These are phyloP conservation scores for Cerastoderma edule DNA, from an alignment of 2,888 invertebrate genomes.

Conservation along the genomic window DNA sequence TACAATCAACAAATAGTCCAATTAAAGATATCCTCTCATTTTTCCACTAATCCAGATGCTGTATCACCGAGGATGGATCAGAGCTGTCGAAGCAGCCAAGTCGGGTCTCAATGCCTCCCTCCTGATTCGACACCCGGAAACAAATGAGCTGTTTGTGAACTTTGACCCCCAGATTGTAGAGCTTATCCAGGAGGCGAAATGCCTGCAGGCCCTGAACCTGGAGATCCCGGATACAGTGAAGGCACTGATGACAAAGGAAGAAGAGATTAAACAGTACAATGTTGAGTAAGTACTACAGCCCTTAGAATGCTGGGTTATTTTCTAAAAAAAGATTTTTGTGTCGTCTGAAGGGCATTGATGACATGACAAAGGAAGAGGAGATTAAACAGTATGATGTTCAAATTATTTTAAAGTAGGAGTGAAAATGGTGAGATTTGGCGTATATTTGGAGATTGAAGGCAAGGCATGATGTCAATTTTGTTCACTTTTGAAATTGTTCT, in stretches of 20 bases:
- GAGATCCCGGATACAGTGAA: conserved; percentile 83
- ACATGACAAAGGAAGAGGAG: conserved; percentile 80
- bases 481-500: no score
- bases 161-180: conserved; percentile 83
- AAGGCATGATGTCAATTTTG: no score
- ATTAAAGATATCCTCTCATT: no score
- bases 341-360: conserved; percentile 73
- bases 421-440: no score
- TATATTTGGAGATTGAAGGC: no score
- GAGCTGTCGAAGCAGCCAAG: conserved; percentile 81
- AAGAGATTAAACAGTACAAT: conserved; percentile 77
- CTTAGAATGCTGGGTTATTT: no score
- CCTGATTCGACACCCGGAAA: conserved; percentile 86
- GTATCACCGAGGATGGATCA: conserved; percentile 83
- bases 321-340: no score
- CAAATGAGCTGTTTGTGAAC: conserved; percentile 82
- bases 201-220: conserved; percentile 81
- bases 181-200: conserved; percentile 83
- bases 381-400: conserved; percentile 78
- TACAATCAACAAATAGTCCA: no score
- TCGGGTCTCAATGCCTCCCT: conserved; percentile 82
- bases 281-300: conserved; percentile 74
- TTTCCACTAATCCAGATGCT: conserved; percentile 82
- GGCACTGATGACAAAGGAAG: conserved; percentile 80
- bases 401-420: no score